A percentile compares a stretch with the other conserved stretches of the same genome.
These are phyloP conservation scores for Epizoanthus illoricatus DNA, from an alignment of 92 coral and sea anemone species.

Conservation along the genomic window DNA sequence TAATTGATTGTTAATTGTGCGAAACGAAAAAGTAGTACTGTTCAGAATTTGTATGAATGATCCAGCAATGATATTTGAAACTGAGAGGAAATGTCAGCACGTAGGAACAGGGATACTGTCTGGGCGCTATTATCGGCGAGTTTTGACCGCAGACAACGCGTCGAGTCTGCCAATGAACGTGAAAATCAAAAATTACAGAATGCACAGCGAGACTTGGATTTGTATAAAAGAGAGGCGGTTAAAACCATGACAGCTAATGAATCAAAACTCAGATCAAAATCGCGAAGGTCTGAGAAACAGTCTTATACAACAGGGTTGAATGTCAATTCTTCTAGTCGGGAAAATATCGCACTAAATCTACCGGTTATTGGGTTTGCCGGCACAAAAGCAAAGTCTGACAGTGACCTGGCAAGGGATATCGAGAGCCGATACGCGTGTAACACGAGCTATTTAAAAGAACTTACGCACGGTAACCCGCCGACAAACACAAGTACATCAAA, in stretches of 20 bases:
- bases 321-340: neutral
- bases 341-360: neutral
- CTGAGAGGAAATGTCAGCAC: slow-evolving; percentile 17
- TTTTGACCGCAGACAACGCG: slow-evolving; percentile 13
- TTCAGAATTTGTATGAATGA: neutral
- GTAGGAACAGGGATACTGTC: slow-evolving; percentile 17
- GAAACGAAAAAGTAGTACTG: neutral
- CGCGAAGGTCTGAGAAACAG: slow-evolving; percentile 7
- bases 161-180: slow-evolving; percentile 32
- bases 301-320: neutral
- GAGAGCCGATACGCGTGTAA: slow-evolving; percentile 3
- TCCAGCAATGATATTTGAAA: neutral
- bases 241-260: slow-evolving; percentile 25
- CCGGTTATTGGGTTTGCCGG: slow-evolving; percentile 7
- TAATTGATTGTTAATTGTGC: neutral
- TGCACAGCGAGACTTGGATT: slow-evolving; percentile 23
- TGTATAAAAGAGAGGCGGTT: slow-evolving; percentile 19
- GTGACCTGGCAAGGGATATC: neutral
- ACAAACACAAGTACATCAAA: neutral
- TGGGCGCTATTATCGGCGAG: slow-evolving; percentile 3
- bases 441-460: neutral
- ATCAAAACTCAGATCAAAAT: slow-evolving; percentile 11
- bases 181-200: slow-evolving; percentile 19
- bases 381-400: neutral
- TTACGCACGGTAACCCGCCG: neutral